phyloP scores from a whole-genome alignment of 2,888 invertebrate genomes.

The Abscondita cerata region DNA sequence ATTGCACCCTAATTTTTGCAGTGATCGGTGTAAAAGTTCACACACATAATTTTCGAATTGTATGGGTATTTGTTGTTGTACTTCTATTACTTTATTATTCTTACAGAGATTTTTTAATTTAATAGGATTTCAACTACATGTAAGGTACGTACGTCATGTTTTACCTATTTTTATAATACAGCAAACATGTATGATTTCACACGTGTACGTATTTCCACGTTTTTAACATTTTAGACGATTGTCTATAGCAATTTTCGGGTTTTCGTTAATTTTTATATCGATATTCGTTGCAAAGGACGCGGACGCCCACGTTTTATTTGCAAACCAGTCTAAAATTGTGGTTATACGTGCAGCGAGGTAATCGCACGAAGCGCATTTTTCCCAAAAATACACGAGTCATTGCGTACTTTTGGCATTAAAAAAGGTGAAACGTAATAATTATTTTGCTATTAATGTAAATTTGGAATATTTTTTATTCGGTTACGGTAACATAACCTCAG shows the following conservation, averaged over 20 bases:
- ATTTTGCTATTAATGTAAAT: too few relatives aligned
- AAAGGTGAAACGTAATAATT: too few relatives aligned
- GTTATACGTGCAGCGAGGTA: too few relatives aligned
- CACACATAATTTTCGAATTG: slow-evolving; percentile 26
- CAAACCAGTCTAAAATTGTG: too few relatives aligned
- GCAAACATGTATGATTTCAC: slow-evolving; percentile 35
- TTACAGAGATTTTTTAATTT: slow-evolving; percentile 40
- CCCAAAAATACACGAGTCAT: too few relatives aligned
- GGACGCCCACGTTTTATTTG: too few relatives aligned
- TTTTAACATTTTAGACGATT: slow-evolving; percentile 7
- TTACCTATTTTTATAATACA: slow-evolving; percentile 31
- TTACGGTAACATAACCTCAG: too few relatives aligned
- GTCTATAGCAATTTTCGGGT: background rate
- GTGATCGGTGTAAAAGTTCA: slow-evolving; percentile 36
- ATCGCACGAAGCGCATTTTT: too few relatives aligned
- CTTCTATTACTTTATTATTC: slow-evolving; percentile 28
- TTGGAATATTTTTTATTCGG: too few relatives aligned
- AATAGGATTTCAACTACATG: slow-evolving; percentile 41
- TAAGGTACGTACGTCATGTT: slow-evolving; percentile 39
- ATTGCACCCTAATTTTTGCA: slow-evolving; percentile 24
- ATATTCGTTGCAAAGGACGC: background rate
- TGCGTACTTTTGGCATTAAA: too few relatives aligned
- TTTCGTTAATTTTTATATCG: background rate
- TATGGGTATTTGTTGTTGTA: slow-evolving; percentile 38
- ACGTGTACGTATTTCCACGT: slow-evolving; percentile 33